These are phyloP conservation scores for Symphodus melops DNA, from an alignment of 2,113 vertebrate genomes.

Conservation along the genomic window DNA sequence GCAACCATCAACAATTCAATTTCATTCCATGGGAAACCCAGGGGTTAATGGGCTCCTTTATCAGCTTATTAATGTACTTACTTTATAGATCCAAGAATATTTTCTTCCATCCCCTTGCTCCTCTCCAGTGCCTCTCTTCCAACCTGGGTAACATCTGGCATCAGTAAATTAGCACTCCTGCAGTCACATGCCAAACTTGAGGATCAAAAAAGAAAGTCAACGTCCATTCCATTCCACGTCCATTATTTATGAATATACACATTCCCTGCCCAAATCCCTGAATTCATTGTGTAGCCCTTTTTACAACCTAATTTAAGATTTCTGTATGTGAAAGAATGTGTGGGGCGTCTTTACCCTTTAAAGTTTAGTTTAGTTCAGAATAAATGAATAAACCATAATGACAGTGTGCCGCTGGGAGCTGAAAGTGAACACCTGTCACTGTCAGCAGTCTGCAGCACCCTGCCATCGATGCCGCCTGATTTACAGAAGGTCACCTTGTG, in stretches of 20 bases:
- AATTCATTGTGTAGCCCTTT: not conserved
- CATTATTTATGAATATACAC: not conserved
- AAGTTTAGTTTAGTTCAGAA: constrained; percentile 42
- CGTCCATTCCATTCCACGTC: too few species aligned
- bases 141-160: too few species aligned
- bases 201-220: too few species aligned
- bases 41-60: too few species aligned
- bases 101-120: too few species aligned
- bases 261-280: not conserved
- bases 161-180: too few species aligned
- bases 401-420: constrained; percentile 35
- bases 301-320: constrained; percentile 7
- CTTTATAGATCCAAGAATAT: too few species aligned
- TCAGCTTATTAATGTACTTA: too few species aligned
- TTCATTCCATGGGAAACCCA: too few species aligned
- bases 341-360: constrained; percentile 46
- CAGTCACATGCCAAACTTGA: too few species aligned
- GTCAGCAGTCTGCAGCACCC: constrained; percentile 61
- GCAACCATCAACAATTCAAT: too few species aligned
- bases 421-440: constrained; percentile 74
- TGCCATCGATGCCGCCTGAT: constrained; percentile 39
- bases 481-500: constrained; percentile 73
- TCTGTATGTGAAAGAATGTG: constrained; percentile 11
- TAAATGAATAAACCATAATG: constrained; percentile 73
- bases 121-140: too few species aligned